Evolutionary conservation across 2,113 vertebrate genomes (phyloP), one percentile per base, ranked within the genome.

Genomic region (Trogon surrucura): DNA sequence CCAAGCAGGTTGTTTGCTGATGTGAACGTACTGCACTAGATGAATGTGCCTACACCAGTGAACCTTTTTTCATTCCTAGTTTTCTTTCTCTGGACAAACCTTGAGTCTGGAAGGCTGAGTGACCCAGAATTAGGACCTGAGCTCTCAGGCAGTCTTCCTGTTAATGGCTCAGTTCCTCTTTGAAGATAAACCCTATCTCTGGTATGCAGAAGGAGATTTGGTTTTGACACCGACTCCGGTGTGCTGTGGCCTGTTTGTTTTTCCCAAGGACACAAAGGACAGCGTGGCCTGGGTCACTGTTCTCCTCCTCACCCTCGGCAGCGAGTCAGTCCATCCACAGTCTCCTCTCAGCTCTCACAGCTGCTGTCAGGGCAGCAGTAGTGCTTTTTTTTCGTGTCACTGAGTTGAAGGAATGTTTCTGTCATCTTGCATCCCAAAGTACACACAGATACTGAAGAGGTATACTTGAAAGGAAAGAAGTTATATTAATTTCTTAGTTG

Each of bases 141-240:
- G 83, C 83, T 71, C 80, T 80, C 29, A 48, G 27, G 4, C 69
- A 47, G 48, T 56, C 53, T 88, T 81, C 74, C 88, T 71, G 41
- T 75, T 67, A 53, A 85, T 67, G 79, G 67, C 73, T 66, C 30
- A 21, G 58, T 82, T 89, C 61, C 78, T 83, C 66, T 85, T 62
- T 83, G 82, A 89, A 83, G 90, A 87, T 85, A 90, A 92, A 79
- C 54, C 66, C 71, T 89, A 82, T 85, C 90, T 83, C 61, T 92
- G 86, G 93, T 53, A 86, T 83, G 90, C 82, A 86, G 66, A 36
- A 87, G 60, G 18, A 47, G 78, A 34, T 78, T 85, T 85, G 85
- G 0, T 78, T 62, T 73, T 78, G 77, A 82, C 89, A 81, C 65
- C 5, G 2, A 23, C 70, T 85, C 47, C 13, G 5, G 80, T 61